Percentiles rank a stretch among this genome's conserved stretches.
Evolutionary conservation across 2,113 vertebrate genomes (phyloP).

Genomic region (Colistium nudipinnis): DNA sequence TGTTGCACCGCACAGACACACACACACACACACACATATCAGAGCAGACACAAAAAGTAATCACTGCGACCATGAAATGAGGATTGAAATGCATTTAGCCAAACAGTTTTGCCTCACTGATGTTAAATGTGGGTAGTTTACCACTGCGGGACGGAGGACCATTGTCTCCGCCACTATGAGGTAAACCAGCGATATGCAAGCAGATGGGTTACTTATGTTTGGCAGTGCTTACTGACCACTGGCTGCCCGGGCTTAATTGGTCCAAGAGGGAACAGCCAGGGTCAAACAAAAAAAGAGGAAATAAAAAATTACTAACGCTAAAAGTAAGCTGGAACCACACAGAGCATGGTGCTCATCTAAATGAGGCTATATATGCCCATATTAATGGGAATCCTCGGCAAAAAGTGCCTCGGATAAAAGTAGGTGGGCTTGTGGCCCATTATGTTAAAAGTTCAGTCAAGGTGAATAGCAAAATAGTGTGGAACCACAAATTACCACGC

Average conservation of each 20-base stretch:
- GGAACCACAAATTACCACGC: no score
- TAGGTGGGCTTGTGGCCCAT: conserved; percentile 2
- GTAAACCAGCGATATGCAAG: neutral
- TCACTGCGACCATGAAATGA: conserved; percentile 5
- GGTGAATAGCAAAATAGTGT: no score
- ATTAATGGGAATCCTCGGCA: neutral
- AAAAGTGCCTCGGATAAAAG: neutral
- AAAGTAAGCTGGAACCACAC: neutral
- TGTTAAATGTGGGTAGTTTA: conserved; percentile 3
- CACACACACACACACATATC: neutral
- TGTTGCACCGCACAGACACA: neutral
- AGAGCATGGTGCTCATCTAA: neutral
- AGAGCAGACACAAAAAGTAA: neutral
- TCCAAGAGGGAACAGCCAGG: conserved; percentile 1
- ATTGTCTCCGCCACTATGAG: neutral
- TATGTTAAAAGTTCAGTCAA: no score
- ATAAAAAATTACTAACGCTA: neutral
- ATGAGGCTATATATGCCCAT: conserved; percentile 1
- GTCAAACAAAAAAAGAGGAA: neutral
- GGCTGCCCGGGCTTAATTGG: neutral
- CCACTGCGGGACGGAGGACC: conserved; percentile 1
- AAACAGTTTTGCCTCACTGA: conserved; percentile 7
- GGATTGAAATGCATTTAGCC: conserved; percentile 21
- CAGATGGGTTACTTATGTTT: neutral
- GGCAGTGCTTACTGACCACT: neutral